Base-by-base conservation (phyloP, 2,888 invertebrate genomes). In the Frankliniella fusca region DNA sequence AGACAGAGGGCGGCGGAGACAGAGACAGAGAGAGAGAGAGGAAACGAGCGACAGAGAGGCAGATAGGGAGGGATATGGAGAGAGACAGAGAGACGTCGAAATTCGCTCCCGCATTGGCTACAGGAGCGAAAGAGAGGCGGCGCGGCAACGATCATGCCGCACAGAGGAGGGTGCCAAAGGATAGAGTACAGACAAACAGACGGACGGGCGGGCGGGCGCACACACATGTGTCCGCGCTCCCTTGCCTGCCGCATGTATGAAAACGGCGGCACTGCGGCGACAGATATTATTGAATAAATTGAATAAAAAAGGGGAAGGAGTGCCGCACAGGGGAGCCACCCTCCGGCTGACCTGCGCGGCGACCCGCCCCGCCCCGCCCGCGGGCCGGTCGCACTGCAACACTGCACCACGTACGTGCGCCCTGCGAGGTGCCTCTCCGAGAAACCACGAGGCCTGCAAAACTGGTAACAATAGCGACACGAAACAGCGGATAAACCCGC, bases 201-300 rank as follows among this genome's bases (percentile, higher is more conserved):
- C 38, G 5, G 38, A 38, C 38, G 5, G 38, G 5, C 38, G 5
- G 38, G 5, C 38, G 38, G 38, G 38, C 38, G 38, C 38, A 2
- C 38, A 38, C 38, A 38, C 38, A 38, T 38, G 38, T 38, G 38
- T 38, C 38, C 38, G 38, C 38, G 38, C 38, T 38, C 38, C 38
- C 38, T 38, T 38, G 38, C 38, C 38, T 38, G 27, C 12, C 70
- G 12, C 70, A 76, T 61, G 61, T 61, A 61, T 61, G 61, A 18
- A 61, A 61, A n/a, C 61, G 70, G 10, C 70, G 27, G 70, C 70
- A 12, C 23, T 27, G 70, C 70, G 70, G 9, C 70, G 54, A 76
- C 23, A 76, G 70, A 76, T 76, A 76, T 76, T 76, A 76, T 76
- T 76, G 70, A 76, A 76, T 76, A 76, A 76, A 76, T 76, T 76